Evolutionary conservation across 2,797 vertebrate genomes (phyloP), one percentile per base, ranked within the genome.

Genomic region (Anas georgica): DNA sequence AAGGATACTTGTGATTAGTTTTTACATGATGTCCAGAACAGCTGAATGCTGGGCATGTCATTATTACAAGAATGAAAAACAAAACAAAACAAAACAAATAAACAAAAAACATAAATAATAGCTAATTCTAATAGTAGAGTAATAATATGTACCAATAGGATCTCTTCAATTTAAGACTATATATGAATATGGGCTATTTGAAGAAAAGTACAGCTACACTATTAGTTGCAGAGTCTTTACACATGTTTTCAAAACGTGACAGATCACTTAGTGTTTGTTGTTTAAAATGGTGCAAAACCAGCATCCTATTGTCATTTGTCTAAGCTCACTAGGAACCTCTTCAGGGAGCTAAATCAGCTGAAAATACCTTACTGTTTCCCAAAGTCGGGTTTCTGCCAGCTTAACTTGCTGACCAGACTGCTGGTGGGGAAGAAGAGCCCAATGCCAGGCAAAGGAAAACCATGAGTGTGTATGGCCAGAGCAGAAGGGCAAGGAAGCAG

Each of bases 401-500:
- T 56, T 62, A 28, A 45, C 23, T 31, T 52, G 22, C 52, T 28
- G 13, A 16, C 3, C 69, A 45, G 72, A 25, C n/a, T 73, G 2
- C 0, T 2, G 1, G 8, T 17, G 22, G 11, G 28, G 33, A 33
- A 37, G 59, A 35, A 46, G 9, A 60, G 29, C 16, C 15, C 52
- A 11, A 26, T 20, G 50, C 18, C 1, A 0, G n/a, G 28, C 2
- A 0, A 52, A 77, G 33, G 39, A 22, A 12, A 68, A 41, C 33
- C 25, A 14, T 2, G 4, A 28, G 23, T 64, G 45, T 0, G 6
- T 1, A 0, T 2, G 17, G 29, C 31, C 6, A 1, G 25, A 39
- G 45, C 46, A 70, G 63, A 39, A 39, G 31, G 10, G 5, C 1
- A 1, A 46, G 3, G 2, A 41, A 64, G 26, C 17, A 33, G 33